phyloP scores from a whole-genome alignment of 2,888 invertebrate species.

The Beris morrisii region DNA sequence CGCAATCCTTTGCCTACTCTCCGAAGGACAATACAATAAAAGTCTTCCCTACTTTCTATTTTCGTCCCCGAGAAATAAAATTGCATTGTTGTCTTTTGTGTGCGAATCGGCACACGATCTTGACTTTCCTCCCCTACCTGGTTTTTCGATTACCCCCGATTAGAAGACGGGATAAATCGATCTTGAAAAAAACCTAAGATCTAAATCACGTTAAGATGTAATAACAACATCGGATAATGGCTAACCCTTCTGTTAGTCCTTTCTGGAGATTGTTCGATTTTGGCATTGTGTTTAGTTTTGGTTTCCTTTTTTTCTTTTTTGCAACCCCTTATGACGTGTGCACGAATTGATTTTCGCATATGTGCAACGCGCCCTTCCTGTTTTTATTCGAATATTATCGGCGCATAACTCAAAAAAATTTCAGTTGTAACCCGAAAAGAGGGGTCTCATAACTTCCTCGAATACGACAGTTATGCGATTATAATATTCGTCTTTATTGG shows the following conservation, averaged over 20 bases:
- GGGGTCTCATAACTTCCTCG: conserved; percentile 27
- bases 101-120: conserved; percentile 30
- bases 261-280: background rate
- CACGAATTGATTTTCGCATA: conserved; percentile 29
- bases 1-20: background rate
- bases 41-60: background rate
- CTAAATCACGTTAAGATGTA: conserved; percentile 31
- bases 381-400: conserved; percentile 26
- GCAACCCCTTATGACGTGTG: conserved; percentile 19
- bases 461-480: conserved; percentile 32
- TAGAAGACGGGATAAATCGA: conserved; percentile 16
- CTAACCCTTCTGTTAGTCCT: conserved; percentile 18
- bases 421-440: conserved; percentile 5
- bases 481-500: conserved; percentile 26
- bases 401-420: conserved; percentile 26
- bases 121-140: conserved; percentile 7
- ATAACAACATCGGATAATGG: conserved; percentile 28
- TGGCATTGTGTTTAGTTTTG: background rate
- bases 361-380: conserved; percentile 10
- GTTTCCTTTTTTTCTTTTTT: background rate
- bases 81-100: conserved; percentile 9
- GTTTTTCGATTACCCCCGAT: conserved; percentile 4
- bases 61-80: background rate
- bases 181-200: conserved; percentile 18
- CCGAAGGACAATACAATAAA: background rate